phyloP scores from a whole-genome alignment of 2,113 vertebrate species.

The Suncus etruscus region DNA sequence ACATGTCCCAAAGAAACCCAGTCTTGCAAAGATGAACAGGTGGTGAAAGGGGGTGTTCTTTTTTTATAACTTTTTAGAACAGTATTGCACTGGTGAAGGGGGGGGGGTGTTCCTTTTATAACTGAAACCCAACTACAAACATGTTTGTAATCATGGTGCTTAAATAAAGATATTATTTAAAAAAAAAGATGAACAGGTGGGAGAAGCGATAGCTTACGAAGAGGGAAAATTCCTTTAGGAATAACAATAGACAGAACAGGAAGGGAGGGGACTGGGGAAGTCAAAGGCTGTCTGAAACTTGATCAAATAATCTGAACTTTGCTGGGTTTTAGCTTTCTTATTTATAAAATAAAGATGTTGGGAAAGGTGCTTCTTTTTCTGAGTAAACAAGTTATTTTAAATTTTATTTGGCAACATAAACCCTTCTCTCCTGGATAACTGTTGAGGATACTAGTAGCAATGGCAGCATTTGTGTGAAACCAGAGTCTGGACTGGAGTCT shows the following conservation, averaged over 20 bases:
- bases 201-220: background rate
- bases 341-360: constrained; percentile 53
- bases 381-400: constrained; percentile 27
- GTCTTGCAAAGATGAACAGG: background rate
- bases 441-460: background rate
- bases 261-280: constrained; percentile 18
- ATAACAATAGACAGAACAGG: constrained; percentile 32
- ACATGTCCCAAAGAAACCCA: constrained; percentile 29
- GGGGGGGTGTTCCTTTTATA: too few relatives aligned
- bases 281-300: background rate
- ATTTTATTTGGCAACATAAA: background rate
- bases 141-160: too few relatives aligned
- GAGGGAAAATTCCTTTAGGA: background rate
- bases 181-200: too few relatives aligned
- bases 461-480: background rate
- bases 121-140: too few relatives aligned
- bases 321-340: constrained; percentile 51
- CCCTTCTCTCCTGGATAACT: constrained; percentile 3
- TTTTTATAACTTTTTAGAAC: too few relatives aligned
- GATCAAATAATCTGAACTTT: constrained; percentile 53
- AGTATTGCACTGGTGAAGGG: too few relatives aligned
- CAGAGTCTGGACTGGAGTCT: background rate
- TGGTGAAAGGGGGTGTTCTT: too few relatives aligned
- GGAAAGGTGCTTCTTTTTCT: constrained; percentile 18
- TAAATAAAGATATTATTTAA: too few relatives aligned